These are phyloP conservation scores for Drosophila algonquin DNA, from an alignment of 2,888 invertebrate species.

Conservation along the genomic window DNA sequence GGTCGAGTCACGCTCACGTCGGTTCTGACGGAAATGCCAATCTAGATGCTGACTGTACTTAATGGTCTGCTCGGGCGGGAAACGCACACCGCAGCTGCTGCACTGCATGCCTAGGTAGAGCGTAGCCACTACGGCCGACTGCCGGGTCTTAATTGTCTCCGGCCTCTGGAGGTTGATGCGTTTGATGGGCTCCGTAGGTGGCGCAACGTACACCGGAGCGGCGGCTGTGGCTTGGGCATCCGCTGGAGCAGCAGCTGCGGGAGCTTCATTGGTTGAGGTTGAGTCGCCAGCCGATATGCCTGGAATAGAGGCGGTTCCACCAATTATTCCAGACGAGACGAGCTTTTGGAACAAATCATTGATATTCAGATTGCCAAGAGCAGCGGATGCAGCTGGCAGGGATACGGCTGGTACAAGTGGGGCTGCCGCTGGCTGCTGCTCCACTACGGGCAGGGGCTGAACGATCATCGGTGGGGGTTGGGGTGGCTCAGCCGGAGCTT, in stretches of 20 bases:
- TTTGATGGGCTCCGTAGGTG: conserved; percentile 84
- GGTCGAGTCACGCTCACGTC: conserved; percentile 93
- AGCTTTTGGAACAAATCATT: conserved; percentile 93
- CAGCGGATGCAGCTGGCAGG: conserved; percentile 69
- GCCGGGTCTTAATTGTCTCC: conserved; percentile 90
- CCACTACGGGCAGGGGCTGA: conserved; percentile 17
- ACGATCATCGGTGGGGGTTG: conserved; percentile 50
- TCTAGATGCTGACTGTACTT: conserved; percentile 98
- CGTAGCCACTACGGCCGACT: conserved; percentile 88
- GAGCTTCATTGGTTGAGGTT: conserved; percentile 32
- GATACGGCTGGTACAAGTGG: conserved; percentile 16
- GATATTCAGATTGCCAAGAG: conserved; percentile 86
- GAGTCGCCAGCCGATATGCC: conserved; percentile 30
- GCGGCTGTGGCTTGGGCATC: conserved; percentile 7
- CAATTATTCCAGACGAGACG: conserved; percentile 92
- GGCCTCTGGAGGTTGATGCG: conserved; percentile 88
- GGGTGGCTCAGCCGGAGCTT: conserved; percentile 71
- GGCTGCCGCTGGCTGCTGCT: conserved; percentile 22
- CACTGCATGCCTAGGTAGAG: conserved; percentile 97
- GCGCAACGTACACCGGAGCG: conserved; percentile 5
- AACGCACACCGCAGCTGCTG: conserved; percentile 97
- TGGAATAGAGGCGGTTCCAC: conserved; percentile 43
- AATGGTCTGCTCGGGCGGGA: conserved; percentile 94
- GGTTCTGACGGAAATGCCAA: conserved; percentile 99
- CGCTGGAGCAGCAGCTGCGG: conserved; percentile 23